A percentile compares a stretch with the other conserved stretches of the same genome.
Evolutionary conservation across 2,797 vertebrate genomes (phyloP).

Genomic region (Menidia menidia): DNA sequence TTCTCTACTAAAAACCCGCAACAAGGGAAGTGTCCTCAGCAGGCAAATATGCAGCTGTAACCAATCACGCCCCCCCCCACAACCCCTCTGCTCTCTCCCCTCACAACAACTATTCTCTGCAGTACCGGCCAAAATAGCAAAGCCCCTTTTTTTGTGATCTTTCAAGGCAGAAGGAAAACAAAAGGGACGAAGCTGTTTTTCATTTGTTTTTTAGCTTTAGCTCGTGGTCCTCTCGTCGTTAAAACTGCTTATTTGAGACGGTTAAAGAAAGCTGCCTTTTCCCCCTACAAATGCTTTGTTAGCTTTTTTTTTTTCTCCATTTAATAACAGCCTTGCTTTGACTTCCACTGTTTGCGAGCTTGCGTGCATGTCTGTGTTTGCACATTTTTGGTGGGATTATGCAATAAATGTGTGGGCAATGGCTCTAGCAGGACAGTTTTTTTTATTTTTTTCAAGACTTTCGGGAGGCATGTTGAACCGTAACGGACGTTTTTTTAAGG

Average conservation of each 20-base stretch:
- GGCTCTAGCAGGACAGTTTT: conserved; percentile 34
- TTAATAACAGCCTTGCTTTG: conserved; percentile 76
- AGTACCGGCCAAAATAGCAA: conserved; percentile 17
- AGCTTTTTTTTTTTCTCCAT: conserved; percentile 57
- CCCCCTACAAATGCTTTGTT: conserved; percentile 49
- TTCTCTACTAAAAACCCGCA: conserved; percentile 29
- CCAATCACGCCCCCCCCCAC: conserved; percentile 44
- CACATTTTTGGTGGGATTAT: conserved; percentile 55
- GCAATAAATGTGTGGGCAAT: conserved; percentile 34
- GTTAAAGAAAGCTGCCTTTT: conserved; percentile 48
- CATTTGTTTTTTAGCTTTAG: conserved; percentile 28
- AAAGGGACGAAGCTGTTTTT: conserved; percentile 25
- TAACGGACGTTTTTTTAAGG: conserved; percentile 39
- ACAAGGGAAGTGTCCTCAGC: conserved; percentile 67
- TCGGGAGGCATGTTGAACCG: conserved; percentile 10
- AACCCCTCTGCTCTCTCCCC: conserved; percentile 13
- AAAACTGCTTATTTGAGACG: conserved; percentile 57
- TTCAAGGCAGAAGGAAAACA: conserved; percentile 51
- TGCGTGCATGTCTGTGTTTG: conserved; percentile 50
- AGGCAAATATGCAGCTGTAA: conserved; percentile 70
- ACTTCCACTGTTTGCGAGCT: conserved; percentile 51
- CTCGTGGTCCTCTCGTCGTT: conserved; percentile 41
- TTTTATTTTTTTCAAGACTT: conserved; percentile 17
- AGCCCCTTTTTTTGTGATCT: conserved; percentile 37
- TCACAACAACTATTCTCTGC: conserved; percentile 32